Evolutionary conservation across 2,888 invertebrate species (phyloP), one percentile per base, ranked within the genome.

Genomic region (Abrostola triplasia): DNA sequence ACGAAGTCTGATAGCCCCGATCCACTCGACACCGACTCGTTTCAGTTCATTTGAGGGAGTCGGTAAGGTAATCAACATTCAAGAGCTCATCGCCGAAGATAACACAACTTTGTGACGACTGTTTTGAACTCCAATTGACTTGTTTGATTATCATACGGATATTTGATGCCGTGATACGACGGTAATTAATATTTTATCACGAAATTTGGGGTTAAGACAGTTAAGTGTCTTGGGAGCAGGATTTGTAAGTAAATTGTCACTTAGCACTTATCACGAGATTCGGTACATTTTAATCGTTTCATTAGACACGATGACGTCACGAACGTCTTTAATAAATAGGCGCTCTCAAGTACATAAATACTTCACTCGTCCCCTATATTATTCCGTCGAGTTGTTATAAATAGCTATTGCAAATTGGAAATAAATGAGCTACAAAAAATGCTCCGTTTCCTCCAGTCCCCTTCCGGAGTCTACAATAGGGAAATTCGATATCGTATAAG

Each of bases 331-430:
- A 57, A 52, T 57, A 76, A 73, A 73, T 59, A 70, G 62, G 73
- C 9, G 44, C 13, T 64, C 13, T 57, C 41, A 44, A 51, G 49
- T 49, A 67, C 73, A 75, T 65, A 84, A 77, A 68, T 73, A 67
- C 74, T 63, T 69, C 70, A 73, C 76, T 75, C 76, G 50, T 77
- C 75, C 75, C 74, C 75, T 59, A 58, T 60, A 64, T 78, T 79
- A 75, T 75, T 70, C 73, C 60, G 72, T 80, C 77, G 79, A 83
- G 82, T 82, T 80, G 86, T 86, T 84, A 87, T 83, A 85, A 86
- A 87, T 85, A 84, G 85, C 84, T 84, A 80, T 83, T 83, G 81
- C 84, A 87, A 88, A 89, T 89, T 87, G 87, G 83, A 86, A 88
- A 87, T 85, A 88, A 88, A 87, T 85, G 87, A 87, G 84, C 78